Evolutionary conservation across 2,888 invertebrate species (phyloP).

Genomic region (Drosophila siamana): DNA sequence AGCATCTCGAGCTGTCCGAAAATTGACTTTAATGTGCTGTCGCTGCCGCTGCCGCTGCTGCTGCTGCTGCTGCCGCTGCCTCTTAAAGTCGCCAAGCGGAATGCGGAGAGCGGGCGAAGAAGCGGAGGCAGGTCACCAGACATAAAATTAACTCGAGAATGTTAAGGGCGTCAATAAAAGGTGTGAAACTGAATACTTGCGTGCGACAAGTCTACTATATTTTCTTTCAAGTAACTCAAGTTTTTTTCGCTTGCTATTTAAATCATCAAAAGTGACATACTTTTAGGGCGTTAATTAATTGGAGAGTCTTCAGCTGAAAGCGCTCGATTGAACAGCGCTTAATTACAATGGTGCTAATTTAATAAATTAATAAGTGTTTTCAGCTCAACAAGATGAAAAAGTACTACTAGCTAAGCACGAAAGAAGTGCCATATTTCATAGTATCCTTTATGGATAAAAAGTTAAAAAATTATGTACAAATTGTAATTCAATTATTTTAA

Average conservation of each 20-base stretch:
- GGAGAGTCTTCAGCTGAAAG: neutral
- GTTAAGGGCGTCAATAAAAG: constrained; percentile 16
- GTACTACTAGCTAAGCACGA: no score
- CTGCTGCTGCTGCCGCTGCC: constrained; percentile 21
- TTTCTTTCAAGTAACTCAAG: neutral
- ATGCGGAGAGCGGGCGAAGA: neutral
- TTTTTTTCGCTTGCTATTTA: neutral
- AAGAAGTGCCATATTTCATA: no score
- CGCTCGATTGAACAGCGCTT: neutral
- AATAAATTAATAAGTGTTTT: no score
- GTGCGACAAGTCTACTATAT: neutral
- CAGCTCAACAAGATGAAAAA: no score
- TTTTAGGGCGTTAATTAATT: neutral
- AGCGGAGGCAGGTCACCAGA: constrained; percentile 19
- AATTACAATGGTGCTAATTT: no score
- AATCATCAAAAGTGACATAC: neutral
- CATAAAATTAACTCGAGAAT: constrained; percentile 43
- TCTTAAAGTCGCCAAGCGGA: neutral
- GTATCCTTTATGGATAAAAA: no score
- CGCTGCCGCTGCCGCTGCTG: constrained; percentile 21
- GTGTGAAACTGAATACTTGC: constrained; percentile 5
- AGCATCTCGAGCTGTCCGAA: constrained; percentile 65
- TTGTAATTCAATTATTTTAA: no score
- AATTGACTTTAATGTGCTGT: constrained; percentile 49
- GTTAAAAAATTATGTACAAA: no score